Evolutionary conservation across 2,888 invertebrate genomes (phyloP), one percentile per base, ranked within the genome.

Genomic region (Octodonta nipae): DNA sequence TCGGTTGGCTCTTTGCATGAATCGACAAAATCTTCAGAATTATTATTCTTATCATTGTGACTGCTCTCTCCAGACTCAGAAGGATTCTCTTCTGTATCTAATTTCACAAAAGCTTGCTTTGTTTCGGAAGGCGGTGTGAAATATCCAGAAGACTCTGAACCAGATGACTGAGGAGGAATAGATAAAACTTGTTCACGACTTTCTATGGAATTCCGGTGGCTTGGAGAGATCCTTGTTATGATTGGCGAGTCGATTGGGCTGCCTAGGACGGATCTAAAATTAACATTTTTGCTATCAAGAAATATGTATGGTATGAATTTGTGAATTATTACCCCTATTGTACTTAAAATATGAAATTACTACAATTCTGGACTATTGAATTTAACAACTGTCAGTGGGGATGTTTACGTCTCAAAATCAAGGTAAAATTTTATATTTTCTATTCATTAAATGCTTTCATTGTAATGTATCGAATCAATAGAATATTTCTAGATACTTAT

Each of bases 61-160:
- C 12, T 17, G 15, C 16, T 22, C 13, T 38, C 44, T 20, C 39
- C 42, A 7, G 38, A 36, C 25, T 41, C 41, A 5, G 41, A 39
- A 11, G 22, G 22, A 3, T 11, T 2, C 10, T 22, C 22, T 11
- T 22, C 13, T 2, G 12, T 14, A 10, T 30, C 30, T 38, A 45
- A 44, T 35, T 44, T 50, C 32, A 47, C 49, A 31, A 49, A 50
- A 15, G 50, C 52, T 30, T 50, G 48, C 13, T 50, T 37, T 29
- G 41, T 44, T 3, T 56, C 55, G 30, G 58, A 56, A 3, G 56
- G 55, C 26, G 62, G 62, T 4, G 62, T 63, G 37, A 56, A 60
- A 38, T 61, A 63, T 12, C 60, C 62, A 4, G 61, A 60, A 33
- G 62, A 60, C 39, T 61, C 61, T 1, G 61, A 61, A 11, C 61